Percentiles rank a stretch among this genome's conserved stretches.
These are phyloP conservation scores for Catamblyrhynchus diadema DNA, from an alignment of 2,797 vertebrate species.

Conservation along the genomic window DNA sequence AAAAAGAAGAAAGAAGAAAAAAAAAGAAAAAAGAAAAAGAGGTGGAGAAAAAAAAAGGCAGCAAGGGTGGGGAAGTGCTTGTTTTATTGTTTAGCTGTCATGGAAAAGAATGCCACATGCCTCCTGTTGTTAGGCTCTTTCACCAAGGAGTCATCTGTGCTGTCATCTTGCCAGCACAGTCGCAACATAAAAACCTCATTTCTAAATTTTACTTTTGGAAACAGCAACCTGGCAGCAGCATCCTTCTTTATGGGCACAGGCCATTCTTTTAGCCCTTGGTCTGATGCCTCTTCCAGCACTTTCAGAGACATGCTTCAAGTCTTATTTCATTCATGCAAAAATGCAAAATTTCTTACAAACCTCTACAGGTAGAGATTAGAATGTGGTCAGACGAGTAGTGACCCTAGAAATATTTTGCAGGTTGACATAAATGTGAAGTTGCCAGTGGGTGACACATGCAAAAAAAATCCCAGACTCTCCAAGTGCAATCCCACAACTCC, in stretches of 20 bases:
- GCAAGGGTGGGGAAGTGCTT: not conserved
- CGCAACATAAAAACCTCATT: not conserved
- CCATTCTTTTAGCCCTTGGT: not conserved
- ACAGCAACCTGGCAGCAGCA: not conserved
- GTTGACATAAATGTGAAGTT: not conserved
- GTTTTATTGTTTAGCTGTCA: not conserved
- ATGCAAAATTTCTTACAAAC: not conserved
- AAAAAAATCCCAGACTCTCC: not conserved
- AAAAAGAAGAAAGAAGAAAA: not conserved
- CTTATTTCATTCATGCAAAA: not conserved
- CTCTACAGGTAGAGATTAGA: not conserved
- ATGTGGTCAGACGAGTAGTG: rapidly evolving
- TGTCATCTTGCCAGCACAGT: not conserved
- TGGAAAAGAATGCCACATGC: not conserved
- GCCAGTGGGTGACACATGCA: not conserved
- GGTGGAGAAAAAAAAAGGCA: too few relatives aligned
- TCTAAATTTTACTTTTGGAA: not conserved
- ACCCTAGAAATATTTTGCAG: not conserved
- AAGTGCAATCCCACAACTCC: not conserved
- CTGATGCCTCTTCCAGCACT: not conserved
- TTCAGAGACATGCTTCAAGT: not conserved
- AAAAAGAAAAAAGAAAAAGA: not conserved
- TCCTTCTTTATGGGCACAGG: not conserved
- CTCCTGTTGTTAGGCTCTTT: not conserved
- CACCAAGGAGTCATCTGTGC: not conserved